These are phyloP conservation scores for Diaperis boleti DNA, from an alignment of 2,888 invertebrate species.

Conservation along the genomic window DNA sequence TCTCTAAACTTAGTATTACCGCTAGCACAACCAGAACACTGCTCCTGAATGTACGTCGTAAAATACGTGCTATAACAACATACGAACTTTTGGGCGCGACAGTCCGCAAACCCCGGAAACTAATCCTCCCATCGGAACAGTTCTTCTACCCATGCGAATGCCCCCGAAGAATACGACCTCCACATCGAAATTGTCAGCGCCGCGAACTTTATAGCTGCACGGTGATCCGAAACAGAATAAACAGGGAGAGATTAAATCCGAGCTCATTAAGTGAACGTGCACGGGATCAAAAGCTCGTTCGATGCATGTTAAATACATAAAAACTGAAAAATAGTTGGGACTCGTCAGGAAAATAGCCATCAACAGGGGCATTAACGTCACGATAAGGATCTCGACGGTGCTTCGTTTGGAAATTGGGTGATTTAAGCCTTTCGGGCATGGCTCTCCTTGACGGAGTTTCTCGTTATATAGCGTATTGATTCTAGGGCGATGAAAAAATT, in stretches of 20 bases:
- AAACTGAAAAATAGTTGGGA: conserved; percentile 22
- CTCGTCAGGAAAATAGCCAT: conserved; percentile 27
- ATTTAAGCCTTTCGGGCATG: conserved; percentile 18
- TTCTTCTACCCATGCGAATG: neutral
- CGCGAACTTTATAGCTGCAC: conserved; percentile 15
- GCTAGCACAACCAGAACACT: too few relatives aligned
- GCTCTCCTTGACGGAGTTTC: neutral
- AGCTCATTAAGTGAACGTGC: conserved; percentile 7
- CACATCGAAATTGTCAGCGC: conserved; percentile 16
- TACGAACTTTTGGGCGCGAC: neutral
- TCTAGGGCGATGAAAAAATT: neutral
- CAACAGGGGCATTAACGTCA: conserved; percentile 39
- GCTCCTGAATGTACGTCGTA: too few relatives aligned
- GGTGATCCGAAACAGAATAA: conserved; percentile 13
- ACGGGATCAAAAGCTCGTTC: conserved; percentile 16
- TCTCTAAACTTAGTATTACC: too few relatives aligned
- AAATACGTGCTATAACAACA: too few relatives aligned
- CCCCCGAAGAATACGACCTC: conserved; percentile 9
- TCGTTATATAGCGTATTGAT: neutral
- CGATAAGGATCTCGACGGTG: conserved; percentile 29
- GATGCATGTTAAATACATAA: conserved; percentile 18
- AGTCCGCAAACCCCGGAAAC: neutral
- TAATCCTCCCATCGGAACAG: conserved; percentile 1
- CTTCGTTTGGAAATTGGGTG: conserved; percentile 31
- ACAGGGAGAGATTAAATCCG: conserved; percentile 12